Evolutionary conservation across 2,797 vertebrate genomes (phyloP).

Genomic region (Apogon hyalosoma): DNA sequence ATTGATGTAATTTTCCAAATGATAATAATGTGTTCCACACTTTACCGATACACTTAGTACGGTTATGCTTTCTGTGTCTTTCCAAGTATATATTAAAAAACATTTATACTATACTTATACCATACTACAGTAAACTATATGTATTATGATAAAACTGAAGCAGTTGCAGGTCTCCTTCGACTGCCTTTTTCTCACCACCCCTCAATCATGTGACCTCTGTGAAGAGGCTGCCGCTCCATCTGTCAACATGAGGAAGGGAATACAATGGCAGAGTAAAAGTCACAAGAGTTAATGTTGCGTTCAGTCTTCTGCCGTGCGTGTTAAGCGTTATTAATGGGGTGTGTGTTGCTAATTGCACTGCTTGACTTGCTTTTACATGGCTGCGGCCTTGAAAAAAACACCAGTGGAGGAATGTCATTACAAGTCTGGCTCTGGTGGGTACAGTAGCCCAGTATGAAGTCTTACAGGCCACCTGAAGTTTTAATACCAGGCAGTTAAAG

Average conservation of each 20-base stretch:
- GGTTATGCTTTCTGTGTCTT: too few species aligned
- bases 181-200: constrained; percentile 2
- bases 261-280: constrained; percentile 56
- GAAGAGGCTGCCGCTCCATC: constrained; percentile 43
- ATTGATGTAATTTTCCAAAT: too few species aligned
- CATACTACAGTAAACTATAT: too few species aligned
- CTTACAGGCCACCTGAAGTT: constrained; percentile 1
- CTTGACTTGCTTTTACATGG: constrained; percentile 62
- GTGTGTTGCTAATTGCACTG: constrained; percentile 80
- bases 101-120: too few species aligned
- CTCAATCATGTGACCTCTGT: constrained; percentile 53
- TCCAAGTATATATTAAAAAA: too few species aligned
- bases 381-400: constrained; percentile 54
- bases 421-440: constrained; percentile 32
- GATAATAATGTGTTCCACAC: too few species aligned
- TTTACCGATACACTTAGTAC: too few species aligned
- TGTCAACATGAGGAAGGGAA: constrained; percentile 53
- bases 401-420: constrained; percentile 26
- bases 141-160: neutral
- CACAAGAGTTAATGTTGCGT: constrained; percentile 78
- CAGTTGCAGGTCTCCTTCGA: neutral
- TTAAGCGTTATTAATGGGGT: constrained; percentile 80
- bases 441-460: constrained; percentile 2
- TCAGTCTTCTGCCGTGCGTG: constrained; percentile 62
- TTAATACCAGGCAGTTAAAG: constrained; percentile 5